phyloP scores from a whole-genome alignment of 1,140 invertebrate genomes.

The Aphis gossypii region DNA sequence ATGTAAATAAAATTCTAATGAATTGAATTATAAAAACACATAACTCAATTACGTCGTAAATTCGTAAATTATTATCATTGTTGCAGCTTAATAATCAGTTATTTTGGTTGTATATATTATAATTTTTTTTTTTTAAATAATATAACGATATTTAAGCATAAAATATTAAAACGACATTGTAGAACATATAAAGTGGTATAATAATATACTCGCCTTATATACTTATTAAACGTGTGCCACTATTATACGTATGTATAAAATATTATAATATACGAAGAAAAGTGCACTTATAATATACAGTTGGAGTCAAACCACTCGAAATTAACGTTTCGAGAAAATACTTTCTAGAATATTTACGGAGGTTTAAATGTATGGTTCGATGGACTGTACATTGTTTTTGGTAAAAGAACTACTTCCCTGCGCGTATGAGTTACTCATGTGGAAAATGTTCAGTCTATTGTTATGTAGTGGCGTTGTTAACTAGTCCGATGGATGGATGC shows the following conservation, averaged over 20 bases:
- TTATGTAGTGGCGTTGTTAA: conserved; percentile 29
- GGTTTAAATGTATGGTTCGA: conserved; percentile 22
- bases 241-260: background rate
- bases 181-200: background rate
- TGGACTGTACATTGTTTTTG: conserved; percentile 39
- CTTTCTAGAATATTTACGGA: conserved; percentile 30
- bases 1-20: background rate
- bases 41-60: background rate
- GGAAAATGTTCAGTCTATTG: conserved; percentile 51
- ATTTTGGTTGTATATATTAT: background rate
- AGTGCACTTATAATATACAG: background rate
- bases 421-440: conserved; percentile 39
- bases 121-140: background rate
- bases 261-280: background rate
- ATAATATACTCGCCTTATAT: background rate
- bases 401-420: conserved; percentile 18
- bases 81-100: background rate
- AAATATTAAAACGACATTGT: background rate
- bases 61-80: background rate
- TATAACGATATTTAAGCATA: background rate
- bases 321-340: conserved; percentile 15
- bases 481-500: conserved; percentile 36
- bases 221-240: background rate
- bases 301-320: background rate
- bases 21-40: background rate